phyloP scores from a whole-genome alignment of 2,888 invertebrate genomes.

The Argyra leucocephala region DNA sequence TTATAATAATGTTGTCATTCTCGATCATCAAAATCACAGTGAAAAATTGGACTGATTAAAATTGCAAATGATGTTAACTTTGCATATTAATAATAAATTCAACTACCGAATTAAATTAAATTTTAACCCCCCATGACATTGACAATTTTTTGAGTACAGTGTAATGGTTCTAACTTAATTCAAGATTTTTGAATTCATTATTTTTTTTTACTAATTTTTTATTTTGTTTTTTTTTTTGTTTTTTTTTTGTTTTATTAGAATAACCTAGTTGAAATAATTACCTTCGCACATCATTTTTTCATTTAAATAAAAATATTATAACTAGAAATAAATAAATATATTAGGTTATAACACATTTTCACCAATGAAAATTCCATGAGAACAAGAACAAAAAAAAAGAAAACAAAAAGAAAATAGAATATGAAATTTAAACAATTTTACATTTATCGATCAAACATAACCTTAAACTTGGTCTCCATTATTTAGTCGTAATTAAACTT shows the following conservation, averaged over 20 bases:
- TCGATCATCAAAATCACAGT: neutral
- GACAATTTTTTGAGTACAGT: neutral
- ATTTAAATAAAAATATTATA: neutral
- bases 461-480: neutral
- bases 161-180: no score
- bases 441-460: neutral
- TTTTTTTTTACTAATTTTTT: no score
- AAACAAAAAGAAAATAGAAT: neutral
- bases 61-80: neutral
- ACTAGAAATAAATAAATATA: no score
- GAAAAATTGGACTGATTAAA: neutral
- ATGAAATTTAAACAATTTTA: neutral
- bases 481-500: neutral
- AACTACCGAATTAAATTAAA: neutral
- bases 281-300: neutral
- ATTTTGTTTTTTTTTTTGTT: no score
- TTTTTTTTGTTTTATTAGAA: neutral
- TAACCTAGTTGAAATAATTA: constrained; percentile 1
- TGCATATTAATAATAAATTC: neutral
- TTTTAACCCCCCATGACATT: constrained; percentile 3
- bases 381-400: neutral
- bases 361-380: neutral
- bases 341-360: neutral
- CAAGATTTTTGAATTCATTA: no score
- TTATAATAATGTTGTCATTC: no score